Evolutionary conservation across 1,140 invertebrate species (phyloP), one percentile per base, ranked within the genome.

Genomic region (Drosophila insularis): DNA sequence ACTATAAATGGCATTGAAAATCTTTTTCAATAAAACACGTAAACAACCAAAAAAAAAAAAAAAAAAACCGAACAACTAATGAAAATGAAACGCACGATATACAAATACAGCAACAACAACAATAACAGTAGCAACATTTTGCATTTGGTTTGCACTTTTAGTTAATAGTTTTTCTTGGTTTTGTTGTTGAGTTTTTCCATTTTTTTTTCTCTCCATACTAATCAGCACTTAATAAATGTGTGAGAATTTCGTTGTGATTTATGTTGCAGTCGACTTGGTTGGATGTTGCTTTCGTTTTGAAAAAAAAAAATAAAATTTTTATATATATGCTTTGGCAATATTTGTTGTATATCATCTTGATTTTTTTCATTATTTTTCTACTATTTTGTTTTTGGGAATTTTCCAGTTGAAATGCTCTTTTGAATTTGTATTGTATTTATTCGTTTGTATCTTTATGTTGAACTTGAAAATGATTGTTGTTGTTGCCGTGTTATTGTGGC

Each of bases 1-100:
- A 71, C 32, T 82, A 82, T 76, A 82, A 27, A 87, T 87, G 84
- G 84, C 84, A 87, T 87, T 87, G 84, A 87, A 87, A 87, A 89
- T 87, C 84, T 82, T 89, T 87, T 86, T 86, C 82, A 86, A 86
- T 86, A 86, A 86, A 86, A 86, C 84, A 86, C 84, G 80, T 86
- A 86, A 86, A 86, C 82, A 86, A 86, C 82, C 79, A 86, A 87
- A 75, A 87, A 76, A 78, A 87, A 75, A 72, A 19, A 62, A 78
- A 77, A 77, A 60, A 68, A 63, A 80, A 85, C 81, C 68, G 86
- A 68, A 60, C 58, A 65, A 70, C 43, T 50, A 74, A 77, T 61
- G 71, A 79, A 79, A 78, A 78, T 71, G 78, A 75, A 80, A 80
- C 71, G 70, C 76, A 74, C 77, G 61, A 60, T 53, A 35, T 35